Evolutionary conservation across 1,140 invertebrate genomes (phyloP), one percentile per base, ranked within the genome.

Genomic region (Apis cerana): DNA sequence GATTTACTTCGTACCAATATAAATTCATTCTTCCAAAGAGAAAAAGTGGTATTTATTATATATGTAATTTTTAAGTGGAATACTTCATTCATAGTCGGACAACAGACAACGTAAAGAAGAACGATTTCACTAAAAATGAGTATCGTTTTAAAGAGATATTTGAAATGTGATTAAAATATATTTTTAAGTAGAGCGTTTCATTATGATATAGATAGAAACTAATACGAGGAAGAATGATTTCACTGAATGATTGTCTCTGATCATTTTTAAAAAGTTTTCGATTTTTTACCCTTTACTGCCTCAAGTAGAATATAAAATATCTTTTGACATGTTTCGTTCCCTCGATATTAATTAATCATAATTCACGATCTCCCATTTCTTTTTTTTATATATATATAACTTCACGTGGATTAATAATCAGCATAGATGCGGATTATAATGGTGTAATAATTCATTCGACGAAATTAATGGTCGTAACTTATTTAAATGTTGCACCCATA

Each of bases 301-400:
- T 56, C 58, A 71, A 21, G 21, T n/a, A 27, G 27, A 68, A 33
- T 2, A 79, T 43, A 75, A 76, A 69, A 52, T 62, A 67, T 50
- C 76, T 62, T 76, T 43, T 65, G 21, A 72, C 78, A 70, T 52
- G 61, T 52, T 43, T 76, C 58, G 7, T 75, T 19, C 50, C 71
- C 52, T 43, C 11, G 48, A 19, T 61, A 70, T 78, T 23, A 83
- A 83, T 84, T 56, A 83, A 80, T 86, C 74, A 82, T 74, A 65
- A 58, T 59, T 62, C 58, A 76, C 43, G 65, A 65, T 50, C 62
- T 27, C 17, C 69, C 48, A 56, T 43, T 33, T 33, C 1, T 33
- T 43, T 43, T 0, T 62, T 17, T 19, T 33, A 62, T 23, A 43
- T 77, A 82, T 33, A 62, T 23, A 43, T 69, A 82, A 69, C 52